These are phyloP conservation scores for Melipona quadrifasciata DNA, from an alignment of 1,140 invertebrate genomes.

Conservation along the genomic window DNA sequence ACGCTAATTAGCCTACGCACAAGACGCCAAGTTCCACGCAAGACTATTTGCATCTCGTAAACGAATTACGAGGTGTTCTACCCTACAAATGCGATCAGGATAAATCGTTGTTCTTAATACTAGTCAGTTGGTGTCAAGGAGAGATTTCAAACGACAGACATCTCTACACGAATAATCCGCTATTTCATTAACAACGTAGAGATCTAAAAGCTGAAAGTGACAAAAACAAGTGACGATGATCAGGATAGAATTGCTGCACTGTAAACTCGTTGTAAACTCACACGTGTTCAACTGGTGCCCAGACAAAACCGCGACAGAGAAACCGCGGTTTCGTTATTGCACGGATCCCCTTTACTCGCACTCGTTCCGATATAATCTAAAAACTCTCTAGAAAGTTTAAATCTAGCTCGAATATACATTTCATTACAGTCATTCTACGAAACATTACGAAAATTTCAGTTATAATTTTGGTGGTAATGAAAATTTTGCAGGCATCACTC, in stretches of 20 bases:
- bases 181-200: no score
- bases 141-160: not conserved
- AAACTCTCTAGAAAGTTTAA: not conserved
- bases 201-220: not conserved
- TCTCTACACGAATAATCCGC: not conserved
- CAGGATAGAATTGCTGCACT: no score
- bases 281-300: not conserved
- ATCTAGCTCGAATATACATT: not conserved
- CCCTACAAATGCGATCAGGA: slow-evolving; percentile 23
- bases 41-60: not conserved
- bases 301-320: slow-evolving; percentile 10
- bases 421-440: not conserved
- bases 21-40: not conserved
- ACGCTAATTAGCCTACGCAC: slow-evolving; percentile 25
- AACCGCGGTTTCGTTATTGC: slow-evolving; percentile 17
- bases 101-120: slow-evolving; percentile 12
- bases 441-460: not conserved
- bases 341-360: no score
- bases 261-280: not conserved
- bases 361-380: not conserved
- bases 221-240: not conserved
- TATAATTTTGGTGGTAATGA: no score
- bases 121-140: no score
- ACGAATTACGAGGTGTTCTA: slow-evolving; percentile 4
- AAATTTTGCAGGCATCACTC: not conserved